Evolutionary conservation across 2,888 invertebrate genomes (phyloP), one percentile per base, ranked within the genome.

Genomic region (Molorchus minor): DNA sequence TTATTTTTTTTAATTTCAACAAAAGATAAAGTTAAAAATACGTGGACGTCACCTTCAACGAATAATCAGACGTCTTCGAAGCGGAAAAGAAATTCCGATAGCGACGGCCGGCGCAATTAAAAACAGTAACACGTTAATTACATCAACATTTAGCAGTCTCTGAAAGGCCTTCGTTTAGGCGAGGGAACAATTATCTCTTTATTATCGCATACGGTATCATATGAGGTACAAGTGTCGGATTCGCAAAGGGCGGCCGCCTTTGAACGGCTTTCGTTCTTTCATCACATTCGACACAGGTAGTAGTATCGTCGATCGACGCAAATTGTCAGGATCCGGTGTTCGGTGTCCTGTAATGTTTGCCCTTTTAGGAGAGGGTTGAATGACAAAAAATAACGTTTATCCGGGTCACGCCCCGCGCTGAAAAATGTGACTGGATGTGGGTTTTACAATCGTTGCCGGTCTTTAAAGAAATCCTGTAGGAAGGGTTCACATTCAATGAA

Each of bases 311-410:
- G 46, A 53, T 44, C 44, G 16, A 33, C 52, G 38, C 47, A 58
- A 58, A 58, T 53, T 38, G 41, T 51, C 47, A 21, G 44, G 36
- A 58, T 58, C 54, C 58, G 58, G 58, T 58, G 58, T 58, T 54
- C 58, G 58, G 58, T 58, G 44, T 58, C 54, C 49, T 53, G 49
- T 29, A 43, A 41, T 53, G 43, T 53, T 43, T 5, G 36, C 19
- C 30, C n/a, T n/a, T 29, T 46, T 13, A 15, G 33, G 38, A 43
- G 53, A 41, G 43, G 53, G 53, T 43, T 53, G 33, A 46, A 51
- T 19, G 33, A 35, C 30, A 43, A 43, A 47, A 25, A 49, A n/a
- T 20, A 5, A 25, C 21, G 16, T 35, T 25, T 25, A 8, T n/a
- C 30, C 40, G 12, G 30, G 41, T 21, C 29, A 53, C 53, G 53